Evolutionary conservation across 2,797 vertebrate species (phyloP), one percentile per base, ranked within the genome.

Genomic region (Gorsachius magnificus): DNA sequence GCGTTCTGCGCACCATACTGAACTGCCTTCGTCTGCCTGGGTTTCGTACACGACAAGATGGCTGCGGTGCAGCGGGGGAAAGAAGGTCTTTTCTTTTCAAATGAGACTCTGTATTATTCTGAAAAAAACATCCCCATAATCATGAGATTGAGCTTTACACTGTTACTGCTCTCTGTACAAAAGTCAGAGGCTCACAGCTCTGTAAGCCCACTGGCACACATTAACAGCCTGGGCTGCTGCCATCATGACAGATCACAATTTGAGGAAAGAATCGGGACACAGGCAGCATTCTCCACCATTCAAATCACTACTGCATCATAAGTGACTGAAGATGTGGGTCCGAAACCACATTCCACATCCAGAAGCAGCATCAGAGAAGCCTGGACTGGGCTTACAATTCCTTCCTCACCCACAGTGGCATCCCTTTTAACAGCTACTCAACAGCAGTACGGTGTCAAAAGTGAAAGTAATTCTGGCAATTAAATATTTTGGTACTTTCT

Each of bases 1-100:
- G 46, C 4, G 10, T 24, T 36, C 64, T 36, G 36, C 9, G 6
- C 17, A 36, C 36, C 0, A 0, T 6, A 6, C 20, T 41, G 5
- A 20, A 26, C 36, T 13, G 24, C 63, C 21, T 79, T 48, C 74
- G 11, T 46, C 33, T 68, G 58, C 64, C 68, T 26, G 28, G 45
- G 58, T 33, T 78, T 51, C 5, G 2, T 18, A 56, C 11, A 18
- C 0, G 4, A 16, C 45, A 68, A 72, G 58, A 38, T 8, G 21
- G 38, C 25, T 43, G 43, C 1, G 0, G 25, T 8, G 16, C 21
- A 63, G 54, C 0, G 0, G n/a, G 58, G 25, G 41, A 64, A 61
- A 86, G 29, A 33, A 71, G 36, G 38, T 29, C 33, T 29, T 68
- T 8, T 50, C 11, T 65, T 60, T 71, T 33, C 54, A 92, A 76